Conservation (phyloP, 2,113 vertebrate genomes). For the Callipepla californica region DNA sequence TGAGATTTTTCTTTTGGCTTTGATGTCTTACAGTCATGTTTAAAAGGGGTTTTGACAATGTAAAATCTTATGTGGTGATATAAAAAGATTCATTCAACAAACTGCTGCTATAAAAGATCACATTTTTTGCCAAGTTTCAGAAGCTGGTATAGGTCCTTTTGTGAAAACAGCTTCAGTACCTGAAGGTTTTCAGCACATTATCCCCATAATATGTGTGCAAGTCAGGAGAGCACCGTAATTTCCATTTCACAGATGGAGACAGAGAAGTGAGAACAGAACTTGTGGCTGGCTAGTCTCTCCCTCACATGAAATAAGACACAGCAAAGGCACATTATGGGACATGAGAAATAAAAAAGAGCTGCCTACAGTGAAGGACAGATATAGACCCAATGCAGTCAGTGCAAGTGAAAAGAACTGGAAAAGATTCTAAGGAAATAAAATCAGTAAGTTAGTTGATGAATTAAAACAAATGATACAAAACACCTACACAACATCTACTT, state of each 20-base stretch:
- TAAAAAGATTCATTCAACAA: not conserved
- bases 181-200: not conserved
- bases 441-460: not conserved
- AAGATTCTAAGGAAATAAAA: not conserved
- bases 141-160: not conserved
- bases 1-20: not conserved
- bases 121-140: not conserved
- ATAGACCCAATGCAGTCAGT: not conserved
- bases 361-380: not conserved
- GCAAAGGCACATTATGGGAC: not conserved
- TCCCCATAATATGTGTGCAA: not conserved
- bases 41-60: constrained; percentile 5
- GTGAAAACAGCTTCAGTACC: not conserved
- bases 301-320: not conserved
- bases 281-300: not conserved
- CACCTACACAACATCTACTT: not conserved
- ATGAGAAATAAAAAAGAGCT: not conserved
- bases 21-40: not conserved
- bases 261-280: constrained; percentile 9
- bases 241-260: not conserved
- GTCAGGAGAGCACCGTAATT: not conserved
- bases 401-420: not conserved
- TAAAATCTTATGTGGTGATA: not conserved
- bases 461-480: not conserved
- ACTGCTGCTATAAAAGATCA: not conserved